Evolutionary conservation across 2,797 vertebrate species (phyloP).

Genomic region (Otus scops): DNA sequence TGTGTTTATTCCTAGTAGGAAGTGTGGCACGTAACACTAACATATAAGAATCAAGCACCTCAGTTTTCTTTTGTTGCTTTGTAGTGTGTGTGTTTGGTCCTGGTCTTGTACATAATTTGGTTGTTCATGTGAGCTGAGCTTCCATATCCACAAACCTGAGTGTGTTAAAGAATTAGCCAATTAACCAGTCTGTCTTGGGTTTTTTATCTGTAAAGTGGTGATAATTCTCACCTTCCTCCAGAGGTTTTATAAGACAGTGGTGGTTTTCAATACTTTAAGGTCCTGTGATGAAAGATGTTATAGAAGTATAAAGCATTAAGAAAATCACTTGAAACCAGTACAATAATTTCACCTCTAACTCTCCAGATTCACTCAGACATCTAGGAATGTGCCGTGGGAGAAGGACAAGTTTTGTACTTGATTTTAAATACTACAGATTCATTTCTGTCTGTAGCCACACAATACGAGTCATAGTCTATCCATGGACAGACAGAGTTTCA

Average conservation of each 20-base stretch:
- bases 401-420: neutral
- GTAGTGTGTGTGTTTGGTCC: neutral
- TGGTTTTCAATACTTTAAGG: neutral
- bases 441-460: neutral
- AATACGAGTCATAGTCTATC: neutral
- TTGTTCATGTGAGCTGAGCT: neutral
- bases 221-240: neutral
- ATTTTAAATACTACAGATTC: neutral
- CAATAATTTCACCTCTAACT: neutral
- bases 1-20: neutral
- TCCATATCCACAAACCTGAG: neutral
- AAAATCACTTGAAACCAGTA: neutral
- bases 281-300: neutral
- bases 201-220: neutral
- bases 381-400: neutral
- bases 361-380: neutral
- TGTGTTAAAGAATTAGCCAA: neutral
- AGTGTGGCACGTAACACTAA: neutral
- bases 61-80: neutral
- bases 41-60: neutral
- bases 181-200: neutral
- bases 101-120: neutral
- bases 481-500: neutral
- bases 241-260: neutral
- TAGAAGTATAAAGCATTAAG: neutral